Evolutionary conservation across 2,113 vertebrate species (phyloP), one percentile per base, ranked within the genome.

Genomic region (Riparia riparia): DNA sequence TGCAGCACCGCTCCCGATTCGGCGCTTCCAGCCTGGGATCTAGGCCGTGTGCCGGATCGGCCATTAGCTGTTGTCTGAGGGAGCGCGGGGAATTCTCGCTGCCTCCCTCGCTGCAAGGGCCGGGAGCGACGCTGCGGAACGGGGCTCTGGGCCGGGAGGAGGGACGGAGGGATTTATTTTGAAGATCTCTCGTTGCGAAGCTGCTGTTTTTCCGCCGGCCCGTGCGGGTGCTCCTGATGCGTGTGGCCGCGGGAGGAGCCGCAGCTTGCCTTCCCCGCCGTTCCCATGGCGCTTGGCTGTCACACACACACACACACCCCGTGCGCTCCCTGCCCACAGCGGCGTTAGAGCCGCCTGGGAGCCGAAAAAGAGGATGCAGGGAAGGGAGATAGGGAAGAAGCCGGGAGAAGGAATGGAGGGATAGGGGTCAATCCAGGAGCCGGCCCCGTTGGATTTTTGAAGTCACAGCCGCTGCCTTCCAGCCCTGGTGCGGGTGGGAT

Each of bases 281-380:
- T 96, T 97, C 96, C 96, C 92, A 96, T 96, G 96, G 96, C 92
- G 49, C 74, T 93, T 39, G 92, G 87, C 90, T 96, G 88, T 96
- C 95, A 88, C 92, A 63, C 93, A 29, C 37, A 37, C 37, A 37
- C 37, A 37, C 61, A 86, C 85, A 73, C 47, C 68, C 91, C 49
- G 47, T 10, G 71, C 58, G 2, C 71, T 93, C 93, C 90, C 96
- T 96, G 96, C 96, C 95, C 93, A 96, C 91, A 63, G 95, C 63
- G 32, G 87, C 71, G 85, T 82, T 58, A 54, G 20, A 91, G 82
- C 92, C 90, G 86, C 50, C 92, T 73, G 93, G 87, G 88, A 93
- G 92, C 44, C 49, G 78, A 70, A 21, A 16, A 18, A 51, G 70
- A 92, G 54, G 70, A 90, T 87, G 93, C 74, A 28, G 90, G 71